Percentiles rank a stretch among this genome's conserved stretches.
Conservation (phyloP, 2,113 vertebrate genomes). For the Megaptera novaeangliae region DNA sequence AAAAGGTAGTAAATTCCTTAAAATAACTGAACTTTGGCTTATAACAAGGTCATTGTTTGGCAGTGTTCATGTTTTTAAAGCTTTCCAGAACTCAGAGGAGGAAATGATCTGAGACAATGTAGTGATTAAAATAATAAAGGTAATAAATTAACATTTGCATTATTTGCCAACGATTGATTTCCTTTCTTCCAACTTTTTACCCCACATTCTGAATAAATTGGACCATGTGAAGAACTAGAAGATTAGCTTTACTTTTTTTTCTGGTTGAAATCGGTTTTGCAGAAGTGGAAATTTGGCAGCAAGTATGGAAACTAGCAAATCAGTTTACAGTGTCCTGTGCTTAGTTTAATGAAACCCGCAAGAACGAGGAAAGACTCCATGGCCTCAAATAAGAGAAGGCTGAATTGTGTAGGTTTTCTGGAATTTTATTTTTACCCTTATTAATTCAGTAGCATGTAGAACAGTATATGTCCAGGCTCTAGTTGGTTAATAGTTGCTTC, state of each 20-base stretch:
- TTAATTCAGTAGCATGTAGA: not conserved
- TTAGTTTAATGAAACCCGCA: conserved; percentile 67
- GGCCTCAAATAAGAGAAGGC: conserved; percentile 24
- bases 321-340: conserved; percentile 75
- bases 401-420: conserved; percentile 40
- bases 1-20: conserved; percentile 78
- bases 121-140: conserved; percentile 48
- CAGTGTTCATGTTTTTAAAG: conserved; percentile 62
- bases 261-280: conserved; percentile 76
- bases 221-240: conserved; percentile 53
- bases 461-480: not conserved
- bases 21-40: conserved; percentile 75
- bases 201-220: conserved; percentile 60
- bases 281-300: conserved; percentile 81
- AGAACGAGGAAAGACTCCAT: conserved; percentile 45
- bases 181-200: conserved; percentile 67
- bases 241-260: conserved; percentile 56
- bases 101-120: conserved; percentile 61
- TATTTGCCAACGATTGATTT: conserved; percentile 59
- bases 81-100: conserved; percentile 66
- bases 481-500: not conserved
- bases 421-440: conserved; percentile 52
- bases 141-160: conserved; percentile 55
- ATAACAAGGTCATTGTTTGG: conserved; percentile 70
- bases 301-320: conserved; percentile 76